phyloP scores from a whole-genome alignment of 2,888 invertebrate species.

The Agrochola lychnidis region DNA sequence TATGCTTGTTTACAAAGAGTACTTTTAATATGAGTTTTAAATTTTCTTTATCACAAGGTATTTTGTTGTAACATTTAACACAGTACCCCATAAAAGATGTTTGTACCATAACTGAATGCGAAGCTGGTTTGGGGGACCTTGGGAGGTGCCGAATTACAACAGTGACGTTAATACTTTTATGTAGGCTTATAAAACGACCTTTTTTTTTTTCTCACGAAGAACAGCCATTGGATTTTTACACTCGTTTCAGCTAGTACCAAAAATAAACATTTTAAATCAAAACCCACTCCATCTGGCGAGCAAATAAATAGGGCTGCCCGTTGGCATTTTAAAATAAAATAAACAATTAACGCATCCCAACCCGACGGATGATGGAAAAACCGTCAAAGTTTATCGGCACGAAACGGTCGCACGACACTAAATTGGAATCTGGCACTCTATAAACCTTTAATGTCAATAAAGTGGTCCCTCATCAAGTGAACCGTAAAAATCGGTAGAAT shows the following conservation, averaged over 20 bases:
- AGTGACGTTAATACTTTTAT: background rate
- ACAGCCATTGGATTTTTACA: conserved; percentile 7
- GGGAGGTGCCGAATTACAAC: background rate
- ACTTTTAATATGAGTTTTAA: too few relatives aligned
- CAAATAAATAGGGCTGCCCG: conserved; percentile 44
- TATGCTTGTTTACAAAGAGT: too few relatives aligned
- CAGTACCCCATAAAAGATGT: too few relatives aligned
- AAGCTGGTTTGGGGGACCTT: background rate
- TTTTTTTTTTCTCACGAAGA: background rate
- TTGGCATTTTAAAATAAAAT: conserved; percentile 63
- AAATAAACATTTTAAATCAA: conserved; percentile 37
- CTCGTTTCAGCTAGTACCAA: conserved; percentile 15
- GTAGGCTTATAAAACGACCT: background rate
- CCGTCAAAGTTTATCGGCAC: conserved; percentile 76
- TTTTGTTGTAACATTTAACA: too few relatives aligned
- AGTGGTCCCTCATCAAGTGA: conserved; percentile 78
- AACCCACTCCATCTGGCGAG: conserved; percentile 13
- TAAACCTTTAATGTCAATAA: conserved; percentile 87
- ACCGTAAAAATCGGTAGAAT: conserved; percentile 81
- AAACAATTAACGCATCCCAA: conserved; percentile 67
- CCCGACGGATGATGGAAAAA: conserved; percentile 66
- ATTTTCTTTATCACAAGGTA: too few relatives aligned
- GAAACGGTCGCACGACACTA: conserved; percentile 72
- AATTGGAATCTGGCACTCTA: conserved; percentile 83
- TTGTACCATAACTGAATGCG: too few relatives aligned